Evolutionary conservation across 2,113 vertebrate species (phyloP), one percentile per base, ranked within the genome.

Genomic region (Bucco capensis): DNA sequence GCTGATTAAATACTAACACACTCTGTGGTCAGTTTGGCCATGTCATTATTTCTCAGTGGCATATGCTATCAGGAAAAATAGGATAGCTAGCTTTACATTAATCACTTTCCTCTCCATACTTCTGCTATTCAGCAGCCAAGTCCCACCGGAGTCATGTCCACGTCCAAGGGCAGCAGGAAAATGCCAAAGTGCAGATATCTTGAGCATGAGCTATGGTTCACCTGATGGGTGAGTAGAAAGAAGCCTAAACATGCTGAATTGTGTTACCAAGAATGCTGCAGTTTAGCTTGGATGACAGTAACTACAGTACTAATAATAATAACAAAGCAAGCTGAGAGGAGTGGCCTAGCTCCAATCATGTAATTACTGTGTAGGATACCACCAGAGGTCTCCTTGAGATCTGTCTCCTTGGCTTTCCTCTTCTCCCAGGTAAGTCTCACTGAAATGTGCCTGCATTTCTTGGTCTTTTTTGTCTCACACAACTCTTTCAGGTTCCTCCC

Each of bases 371-470:
- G 56, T 9, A 56, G 79, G 37, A 81, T 50, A 54, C 3, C 6
- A 25, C 31, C 49, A 50, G 64, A 35, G 35, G 8, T 21, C n/a
- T n/a, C n/a, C n/a, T n/a, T n/a, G n/a, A 24, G 30, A 13, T 21
- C 54, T 8, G 49, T 16, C 42, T 27, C 35, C 38, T 23, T 83
- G 40, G 18, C 38, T 58, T 67, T 46, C 42, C 69, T 53, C 28
- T 24, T 7, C 61, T 40, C 33, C 31, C 57, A 62, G 51, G 9
- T 44, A 11, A 56, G 14, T 28, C 31, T 37, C 72, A 24, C 61
- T 53, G 22, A 70, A 50, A 17, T 0, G 0, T 6, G 5, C 5
- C 70, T 78, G 88, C 46, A 47, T 54, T 6, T 47, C 22, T 14
- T 8, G 12, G 5, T 69, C 33, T 37, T 42, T 65, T 24, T 31